A percentile compares a stretch with the other conserved stretches of the same genome.
phyloP scores from a whole-genome alignment of 2,113 vertebrate genomes.

The Phoenicopterus ruber region DNA sequence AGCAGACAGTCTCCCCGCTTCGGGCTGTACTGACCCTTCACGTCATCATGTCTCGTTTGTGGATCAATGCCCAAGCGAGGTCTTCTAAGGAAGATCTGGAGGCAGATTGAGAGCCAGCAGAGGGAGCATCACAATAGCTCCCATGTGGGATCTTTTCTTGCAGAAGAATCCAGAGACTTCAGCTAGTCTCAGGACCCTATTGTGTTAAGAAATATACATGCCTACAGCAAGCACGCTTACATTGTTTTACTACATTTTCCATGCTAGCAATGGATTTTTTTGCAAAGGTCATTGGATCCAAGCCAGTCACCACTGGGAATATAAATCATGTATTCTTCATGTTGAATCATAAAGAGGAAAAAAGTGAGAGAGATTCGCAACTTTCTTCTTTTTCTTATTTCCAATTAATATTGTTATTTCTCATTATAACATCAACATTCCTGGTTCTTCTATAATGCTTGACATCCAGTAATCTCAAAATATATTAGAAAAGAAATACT shows the following conservation, averaged over 20 bases:
- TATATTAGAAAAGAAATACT: background rate
- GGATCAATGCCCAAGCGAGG: background rate
- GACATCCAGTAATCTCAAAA: background rate
- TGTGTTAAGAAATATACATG: conserved; percentile 51
- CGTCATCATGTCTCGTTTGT: background rate
- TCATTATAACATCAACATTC: background rate
- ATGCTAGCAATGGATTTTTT: conserved; percentile 16
- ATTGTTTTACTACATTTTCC: conserved; percentile 55
- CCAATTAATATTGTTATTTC: background rate
- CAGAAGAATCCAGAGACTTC: conserved; percentile 23
- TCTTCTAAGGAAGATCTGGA: conserved; percentile 2
- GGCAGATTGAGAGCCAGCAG: background rate
- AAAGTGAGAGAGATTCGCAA: background rate
- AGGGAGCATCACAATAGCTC: conserved; percentile 41
- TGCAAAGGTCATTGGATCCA: conserved; percentile 41
- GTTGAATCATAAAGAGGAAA: background rate
- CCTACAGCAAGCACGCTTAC: conserved; percentile 25
- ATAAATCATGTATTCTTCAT: background rate
- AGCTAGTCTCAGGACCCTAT: conserved; percentile 1
- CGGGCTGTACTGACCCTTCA: background rate
- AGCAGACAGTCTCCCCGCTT: background rate
- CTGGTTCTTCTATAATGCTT: background rate
- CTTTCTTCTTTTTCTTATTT: background rate
- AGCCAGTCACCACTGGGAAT: conserved; percentile 25
- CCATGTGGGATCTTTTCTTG: conserved; percentile 4